Evolutionary conservation across 2,888 invertebrate species (phyloP).

Genomic region (Polydrusus pterygomalis): DNA sequence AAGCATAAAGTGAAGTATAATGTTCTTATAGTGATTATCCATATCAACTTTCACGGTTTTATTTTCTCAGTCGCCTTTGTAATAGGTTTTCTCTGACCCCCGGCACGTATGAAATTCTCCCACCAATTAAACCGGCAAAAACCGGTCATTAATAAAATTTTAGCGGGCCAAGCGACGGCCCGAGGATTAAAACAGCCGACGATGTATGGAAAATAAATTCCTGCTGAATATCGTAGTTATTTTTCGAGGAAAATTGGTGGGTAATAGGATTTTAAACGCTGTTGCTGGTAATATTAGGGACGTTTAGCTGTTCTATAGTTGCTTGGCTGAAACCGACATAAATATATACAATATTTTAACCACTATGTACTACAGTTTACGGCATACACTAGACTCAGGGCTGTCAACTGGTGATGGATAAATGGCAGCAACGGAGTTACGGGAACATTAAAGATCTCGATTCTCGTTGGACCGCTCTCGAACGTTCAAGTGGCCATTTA

Average conservation of each 20-base stretch:
- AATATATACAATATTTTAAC: background rate
- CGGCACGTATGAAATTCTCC: slow-evolving; percentile 37
- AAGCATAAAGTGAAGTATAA: background rate
- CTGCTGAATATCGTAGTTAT: slow-evolving; percentile 28
- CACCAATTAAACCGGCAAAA: slow-evolving; percentile 47
- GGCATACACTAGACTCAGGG: no score
- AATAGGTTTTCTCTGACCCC: slow-evolving; percentile 27
- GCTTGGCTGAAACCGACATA: background rate
- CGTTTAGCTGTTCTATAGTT: background rate
- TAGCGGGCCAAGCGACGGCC: slow-evolving; percentile 33
- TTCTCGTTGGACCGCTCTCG: no score
- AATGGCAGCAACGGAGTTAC: no score
- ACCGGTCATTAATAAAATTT: slow-evolving; percentile 48
- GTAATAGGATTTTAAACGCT: slow-evolving; percentile 9
- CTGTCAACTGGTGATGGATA: no score
- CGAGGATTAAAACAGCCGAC: slow-evolving; percentile 46
- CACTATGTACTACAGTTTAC: no score
- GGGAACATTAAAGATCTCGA: no score
- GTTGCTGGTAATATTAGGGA: slow-evolving; percentile 1
- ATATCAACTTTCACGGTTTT: slow-evolving; percentile 16
- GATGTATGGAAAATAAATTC: slow-evolving; percentile 46
- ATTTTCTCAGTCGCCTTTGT: slow-evolving; percentile 8
- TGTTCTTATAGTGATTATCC: slow-evolving; percentile 11
- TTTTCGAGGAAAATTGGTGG: slow-evolving; percentile 14
- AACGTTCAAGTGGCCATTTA: no score